These are phyloP conservation scores for Pseudomugil gertrudae DNA, from an alignment of 2,797 vertebrate species.

Conservation along the genomic window DNA sequence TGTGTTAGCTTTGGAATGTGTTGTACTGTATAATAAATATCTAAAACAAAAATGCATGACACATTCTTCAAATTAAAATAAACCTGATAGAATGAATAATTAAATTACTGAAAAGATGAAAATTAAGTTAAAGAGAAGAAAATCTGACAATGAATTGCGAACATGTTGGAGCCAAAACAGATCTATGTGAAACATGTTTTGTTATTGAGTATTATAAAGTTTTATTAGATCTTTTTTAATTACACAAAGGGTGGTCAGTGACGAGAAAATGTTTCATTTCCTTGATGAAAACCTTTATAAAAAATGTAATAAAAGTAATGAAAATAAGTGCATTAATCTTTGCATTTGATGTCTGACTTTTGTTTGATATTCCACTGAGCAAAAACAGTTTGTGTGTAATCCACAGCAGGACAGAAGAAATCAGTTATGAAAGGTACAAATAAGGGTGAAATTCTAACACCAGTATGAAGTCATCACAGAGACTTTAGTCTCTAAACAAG, in stretches of 20 bases:
- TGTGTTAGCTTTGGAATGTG: neutral
- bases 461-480: neutral
- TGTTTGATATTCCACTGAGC: too few relatives aligned
- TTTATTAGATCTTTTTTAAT: neutral
- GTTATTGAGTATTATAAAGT: neutral
- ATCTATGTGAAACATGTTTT: neutral
- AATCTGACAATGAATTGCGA: neutral
- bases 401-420: neutral
- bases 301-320: neutral
- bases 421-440: neutral
- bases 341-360: neutral
- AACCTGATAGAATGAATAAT: neutral
- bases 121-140: neutral
- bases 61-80: neutral
- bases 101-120: neutral
- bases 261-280: neutral
- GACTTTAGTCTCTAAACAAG: neutral
- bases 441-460: neutral
- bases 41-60: neutral
- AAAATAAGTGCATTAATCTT: too few relatives aligned
- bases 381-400: neutral
- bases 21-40: neutral
- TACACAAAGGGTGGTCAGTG: neutral
- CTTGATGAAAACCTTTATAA: neutral
- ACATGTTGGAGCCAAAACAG: neutral